Evolutionary conservation across 2,797 vertebrate genomes (phyloP).

Genomic region (Dryobates pubescens): DNA sequence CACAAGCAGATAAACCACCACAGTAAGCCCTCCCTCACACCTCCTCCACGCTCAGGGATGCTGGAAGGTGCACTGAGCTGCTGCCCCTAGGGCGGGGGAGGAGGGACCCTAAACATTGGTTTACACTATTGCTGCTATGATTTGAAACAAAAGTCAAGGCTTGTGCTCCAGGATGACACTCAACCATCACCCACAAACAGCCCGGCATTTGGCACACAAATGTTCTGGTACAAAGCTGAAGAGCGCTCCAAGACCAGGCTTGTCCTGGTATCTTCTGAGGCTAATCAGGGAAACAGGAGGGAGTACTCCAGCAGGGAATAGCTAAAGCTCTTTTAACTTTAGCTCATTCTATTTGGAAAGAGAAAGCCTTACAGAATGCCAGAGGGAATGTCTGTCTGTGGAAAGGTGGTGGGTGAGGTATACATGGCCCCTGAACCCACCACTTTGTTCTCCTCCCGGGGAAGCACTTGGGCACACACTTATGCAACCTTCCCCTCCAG

Average conservation of each 20-base stretch:
- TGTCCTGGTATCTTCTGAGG: conserved; percentile 28
- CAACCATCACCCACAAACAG: not conserved
- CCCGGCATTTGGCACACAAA: not conserved
- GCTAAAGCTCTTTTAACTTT: conserved; percentile 6
- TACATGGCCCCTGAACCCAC: not conserved
- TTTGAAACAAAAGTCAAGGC: not conserved
- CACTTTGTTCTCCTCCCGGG: not conserved
- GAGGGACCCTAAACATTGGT: not conserved
- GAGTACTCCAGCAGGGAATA: not conserved
- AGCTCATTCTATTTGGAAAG: not conserved
- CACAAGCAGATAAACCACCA: not conserved
- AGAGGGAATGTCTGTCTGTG: not conserved
- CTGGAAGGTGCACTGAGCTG: not conserved
- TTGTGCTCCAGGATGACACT: not conserved
- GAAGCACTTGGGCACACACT: not conserved
- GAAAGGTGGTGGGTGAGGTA: not conserved
- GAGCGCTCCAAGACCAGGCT: conserved; percentile 34
- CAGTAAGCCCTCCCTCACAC: not conserved
- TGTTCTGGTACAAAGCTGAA: conserved; percentile 16
- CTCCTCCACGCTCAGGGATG: not conserved
- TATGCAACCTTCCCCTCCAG: not conserved
- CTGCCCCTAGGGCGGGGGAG: not conserved
- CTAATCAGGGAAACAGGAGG: conserved; percentile 10
- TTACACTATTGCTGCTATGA: not conserved
- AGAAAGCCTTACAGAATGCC: not conserved